Evolutionary conservation across 2,797 vertebrate species (phyloP), one percentile per base, ranked within the genome.

Genomic region (Liasis olivaceus): DNA sequence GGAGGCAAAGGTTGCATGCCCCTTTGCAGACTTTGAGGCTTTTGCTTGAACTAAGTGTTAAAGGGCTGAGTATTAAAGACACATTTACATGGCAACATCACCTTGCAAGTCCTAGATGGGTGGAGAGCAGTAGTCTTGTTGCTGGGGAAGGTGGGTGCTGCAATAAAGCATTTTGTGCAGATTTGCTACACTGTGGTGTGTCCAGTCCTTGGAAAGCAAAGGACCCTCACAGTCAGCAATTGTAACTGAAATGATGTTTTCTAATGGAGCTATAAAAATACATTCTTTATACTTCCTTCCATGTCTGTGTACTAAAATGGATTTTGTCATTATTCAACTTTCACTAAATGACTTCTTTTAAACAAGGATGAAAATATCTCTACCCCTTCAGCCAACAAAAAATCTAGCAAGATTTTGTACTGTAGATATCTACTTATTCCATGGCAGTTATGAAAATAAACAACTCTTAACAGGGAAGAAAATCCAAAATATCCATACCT

Each of bases 241-340:
- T 36, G 89, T 92, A 94, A 69, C 85, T 95, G 14, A 62, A 93
- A n/a, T 12, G 95, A 91, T 59, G 66, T 22, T 93, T 95, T 91
- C 5, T 86, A 95, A 95, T 59, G 60, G 12, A 81, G 88, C 1
- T 93, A 31, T 7, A 94, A 90, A 94, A 94, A 87, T 0, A 85
- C 87, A 47, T 77, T 90, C 0, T 47, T 24, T 87, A 84, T 69
- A 93, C 85, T 94, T 89, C 28, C 91, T 94, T 94, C 90, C 88
- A 92, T 9, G 22, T 64, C 13, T 58, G 59, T 88, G 47, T 54
- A 91, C 56, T 87, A 58, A 8, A 91, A 22, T 89, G 91, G 56
- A 26, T 28, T 63, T 81, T 95, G 91, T 84, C 5, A 94, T 54
- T 24, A 54, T 20, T 91, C 17, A 1, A 90, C 2, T 85, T 93